These are phyloP conservation scores for Malthinus flaveolus DNA, from an alignment of 2,888 invertebrate species.

Conservation along the genomic window DNA sequence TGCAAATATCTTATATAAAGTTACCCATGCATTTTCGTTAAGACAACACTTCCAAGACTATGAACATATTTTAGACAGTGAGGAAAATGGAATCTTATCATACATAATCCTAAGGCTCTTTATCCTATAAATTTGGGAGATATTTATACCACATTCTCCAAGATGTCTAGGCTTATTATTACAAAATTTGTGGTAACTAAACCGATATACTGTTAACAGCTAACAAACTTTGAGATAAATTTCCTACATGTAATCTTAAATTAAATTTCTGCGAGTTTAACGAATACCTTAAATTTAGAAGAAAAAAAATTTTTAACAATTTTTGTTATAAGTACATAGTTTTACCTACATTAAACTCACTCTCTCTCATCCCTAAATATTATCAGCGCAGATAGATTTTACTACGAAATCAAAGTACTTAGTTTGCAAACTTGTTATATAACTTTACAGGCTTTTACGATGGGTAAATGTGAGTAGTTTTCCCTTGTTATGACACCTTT, in stretches of 20 bases:
- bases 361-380: too few relatives aligned
- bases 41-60: slow-evolving; percentile 50
- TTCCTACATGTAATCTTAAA: not conserved
- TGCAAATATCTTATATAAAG: slow-evolving; percentile 56
- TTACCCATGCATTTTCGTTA: slow-evolving; percentile 53
- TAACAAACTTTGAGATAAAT: too few relatives aligned
- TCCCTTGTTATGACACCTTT: too few relatives aligned
- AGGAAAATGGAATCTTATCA: slow-evolving; percentile 10
- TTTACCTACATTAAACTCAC: too few relatives aligned
- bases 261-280: not conserved
- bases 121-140: slow-evolving; percentile 7
- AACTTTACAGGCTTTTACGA: too few relatives aligned
- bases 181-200: slow-evolving; percentile 28
- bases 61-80: slow-evolving; percentile 28
- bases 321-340: too few relatives aligned
- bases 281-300: not conserved
- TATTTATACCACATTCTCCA: slow-evolving; percentile 28
- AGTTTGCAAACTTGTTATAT: too few relatives aligned
- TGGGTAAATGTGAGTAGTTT: too few relatives aligned
- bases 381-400: slow-evolving; percentile 1
- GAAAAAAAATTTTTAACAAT: too few relatives aligned
- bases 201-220: slow-evolving; percentile 19
- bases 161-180: slow-evolving; percentile 30
- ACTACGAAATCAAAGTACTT: slow-evolving; percentile 3
- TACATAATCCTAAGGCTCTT: slow-evolving; percentile 1